Conservation (phyloP, 2,888 invertebrate species). For the Encarsia formosa region DNA sequence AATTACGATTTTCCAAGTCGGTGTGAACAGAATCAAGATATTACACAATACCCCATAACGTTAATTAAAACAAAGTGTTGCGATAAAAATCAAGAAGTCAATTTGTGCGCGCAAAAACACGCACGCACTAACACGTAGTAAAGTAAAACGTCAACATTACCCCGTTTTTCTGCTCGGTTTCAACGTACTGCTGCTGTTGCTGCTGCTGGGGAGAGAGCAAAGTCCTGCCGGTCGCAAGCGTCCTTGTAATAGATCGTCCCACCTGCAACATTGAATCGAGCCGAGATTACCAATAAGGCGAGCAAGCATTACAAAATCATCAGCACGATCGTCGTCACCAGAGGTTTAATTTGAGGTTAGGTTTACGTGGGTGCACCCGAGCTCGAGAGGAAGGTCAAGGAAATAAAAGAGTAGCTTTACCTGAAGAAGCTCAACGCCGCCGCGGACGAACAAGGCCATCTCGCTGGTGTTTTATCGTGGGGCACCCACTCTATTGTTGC, state of each 20-base stretch:
- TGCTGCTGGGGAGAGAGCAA: slow-evolving; percentile 9
- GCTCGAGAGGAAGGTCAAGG: slow-evolving; percentile 14
- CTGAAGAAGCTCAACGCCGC: too few species aligned
- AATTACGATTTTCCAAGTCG: too few species aligned
- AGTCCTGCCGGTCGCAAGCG: slow-evolving; percentile 30
- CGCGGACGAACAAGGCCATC: neutral
- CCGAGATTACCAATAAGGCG: neutral
- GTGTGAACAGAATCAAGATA: too few species aligned
- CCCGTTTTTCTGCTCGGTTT: slow-evolving; percentile 33
- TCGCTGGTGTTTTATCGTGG: neutral
- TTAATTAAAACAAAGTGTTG: too few species aligned
- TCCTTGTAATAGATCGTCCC: slow-evolving; percentile 36
- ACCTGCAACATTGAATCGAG: slow-evolving; percentile 34
- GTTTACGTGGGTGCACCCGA: neutral
- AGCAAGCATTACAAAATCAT: neutral
- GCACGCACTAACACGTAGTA: too few species aligned
- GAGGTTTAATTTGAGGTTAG: slow-evolving; percentile 15
- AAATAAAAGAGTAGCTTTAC: too few species aligned
- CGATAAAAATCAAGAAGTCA: neutral
- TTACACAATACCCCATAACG: too few species aligned
- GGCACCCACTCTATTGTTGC: too few species aligned
- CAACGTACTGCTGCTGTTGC: slow-evolving; percentile 34
- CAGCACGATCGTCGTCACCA: neutral
- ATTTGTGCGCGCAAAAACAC: too few species aligned
- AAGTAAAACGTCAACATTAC: too few species aligned